Percentiles rank a stretch among this genome's conserved stretches.
phyloP scores from a whole-genome alignment of 2,113 vertebrate genomes.

The Pantherophis guttatus region DNA sequence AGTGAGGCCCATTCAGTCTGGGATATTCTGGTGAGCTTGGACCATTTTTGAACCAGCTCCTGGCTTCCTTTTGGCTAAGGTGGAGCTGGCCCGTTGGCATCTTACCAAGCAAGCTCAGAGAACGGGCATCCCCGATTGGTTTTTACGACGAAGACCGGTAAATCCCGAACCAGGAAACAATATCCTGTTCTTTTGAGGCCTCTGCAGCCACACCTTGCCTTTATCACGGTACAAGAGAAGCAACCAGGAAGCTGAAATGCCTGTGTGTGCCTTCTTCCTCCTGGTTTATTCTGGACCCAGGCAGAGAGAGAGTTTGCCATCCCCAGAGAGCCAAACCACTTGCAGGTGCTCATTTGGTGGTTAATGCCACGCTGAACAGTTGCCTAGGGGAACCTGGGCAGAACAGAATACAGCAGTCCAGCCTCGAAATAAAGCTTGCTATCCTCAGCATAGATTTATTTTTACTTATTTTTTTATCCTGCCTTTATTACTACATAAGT shows the following conservation, averaged over 20 bases:
- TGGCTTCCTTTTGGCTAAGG: not conserved
- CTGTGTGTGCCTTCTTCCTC: not conserved
- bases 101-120: not conserved
- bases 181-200: constrained; percentile 1
- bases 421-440: not conserved
- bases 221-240: not conserved
- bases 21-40: not conserved
- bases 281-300: not conserved
- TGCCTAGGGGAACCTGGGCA: not conserved
- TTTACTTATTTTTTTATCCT: not conserved
- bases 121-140: not conserved
- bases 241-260: not conserved
- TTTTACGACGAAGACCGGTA: constrained; percentile 14
- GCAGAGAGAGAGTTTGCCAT: no score
- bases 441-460: not conserved
- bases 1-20: not conserved
- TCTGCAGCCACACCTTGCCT: not conserved
- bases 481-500: not conserved
- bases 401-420: not conserved
- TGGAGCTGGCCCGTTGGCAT: not conserved
- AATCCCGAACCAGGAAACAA: constrained; percentile 28
- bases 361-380: not conserved
- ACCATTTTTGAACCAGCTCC: not conserved
- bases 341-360: not conserved
- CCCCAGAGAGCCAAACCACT: not conserved